Evolutionary conservation across 2,797 vertebrate species (phyloP).

Genomic region (Petrocephalus schoutedeni): DNA sequence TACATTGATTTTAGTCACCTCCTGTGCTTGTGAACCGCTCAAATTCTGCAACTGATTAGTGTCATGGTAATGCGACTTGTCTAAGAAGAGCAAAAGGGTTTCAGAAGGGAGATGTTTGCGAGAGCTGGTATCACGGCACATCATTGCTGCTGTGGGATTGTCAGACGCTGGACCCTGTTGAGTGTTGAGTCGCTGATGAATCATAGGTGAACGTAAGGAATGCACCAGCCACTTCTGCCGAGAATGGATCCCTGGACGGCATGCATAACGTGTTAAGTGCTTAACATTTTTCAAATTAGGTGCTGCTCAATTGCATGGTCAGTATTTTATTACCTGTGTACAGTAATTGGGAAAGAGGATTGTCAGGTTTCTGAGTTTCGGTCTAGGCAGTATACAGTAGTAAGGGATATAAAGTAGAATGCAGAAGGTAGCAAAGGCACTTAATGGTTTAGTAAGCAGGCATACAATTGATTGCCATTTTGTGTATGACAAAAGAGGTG

Average conservation of each 20-base stretch:
- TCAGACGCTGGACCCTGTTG: not conserved
- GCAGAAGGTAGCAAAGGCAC: not conserved
- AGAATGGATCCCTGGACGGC: not conserved
- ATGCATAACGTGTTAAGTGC: not conserved
- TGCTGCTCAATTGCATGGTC: not conserved
- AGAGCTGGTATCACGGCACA: not conserved
- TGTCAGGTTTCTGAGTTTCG: not conserved
- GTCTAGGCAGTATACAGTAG: not conserved
- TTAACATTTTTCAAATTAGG: not conserved
- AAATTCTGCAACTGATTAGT: not conserved
- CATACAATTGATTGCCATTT: not conserved
- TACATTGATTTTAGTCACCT: not conserved
- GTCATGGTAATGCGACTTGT: not conserved
- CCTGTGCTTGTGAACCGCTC: not conserved
- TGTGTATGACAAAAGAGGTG: not conserved
- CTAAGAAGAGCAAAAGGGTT: not conserved
- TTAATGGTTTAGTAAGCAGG: not conserved
- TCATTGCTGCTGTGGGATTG: not conserved
- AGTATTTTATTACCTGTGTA: not conserved
- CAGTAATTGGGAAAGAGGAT: not conserved
- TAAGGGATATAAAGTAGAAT: not conserved
- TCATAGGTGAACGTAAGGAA: not conserved
- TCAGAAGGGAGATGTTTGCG: not conserved
- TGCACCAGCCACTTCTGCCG: not conserved
- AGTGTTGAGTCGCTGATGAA: not conserved